Evolutionary conservation across 2,888 invertebrate genomes (phyloP).

Genomic region (Pandemis corylana): DNA sequence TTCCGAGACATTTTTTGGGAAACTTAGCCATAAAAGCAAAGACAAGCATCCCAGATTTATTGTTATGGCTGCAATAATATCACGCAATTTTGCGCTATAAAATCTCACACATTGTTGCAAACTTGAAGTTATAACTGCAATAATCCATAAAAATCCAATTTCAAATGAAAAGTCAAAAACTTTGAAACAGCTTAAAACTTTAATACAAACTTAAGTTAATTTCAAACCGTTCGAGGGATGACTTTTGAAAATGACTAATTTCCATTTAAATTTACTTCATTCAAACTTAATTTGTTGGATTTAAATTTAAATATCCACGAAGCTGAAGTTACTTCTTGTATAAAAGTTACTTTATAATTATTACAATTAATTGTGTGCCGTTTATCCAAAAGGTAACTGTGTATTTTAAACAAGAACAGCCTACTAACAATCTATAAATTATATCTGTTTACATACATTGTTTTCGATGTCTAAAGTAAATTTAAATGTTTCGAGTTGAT

Average conservation of each 20-base stretch:
- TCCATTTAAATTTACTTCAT: conserved; percentile 3
- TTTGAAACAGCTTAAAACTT: conserved; percentile 24
- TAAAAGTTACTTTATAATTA: conserved; percentile 2
- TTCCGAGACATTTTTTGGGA: conserved; percentile 6
- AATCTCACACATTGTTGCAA: conserved; percentile 33
- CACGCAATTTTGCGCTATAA: conserved; percentile 16
- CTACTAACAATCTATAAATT: no score
- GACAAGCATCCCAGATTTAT: conserved; percentile 29
- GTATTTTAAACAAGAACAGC: no score
- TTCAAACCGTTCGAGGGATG: background rate
- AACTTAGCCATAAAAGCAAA: conserved; percentile 17
- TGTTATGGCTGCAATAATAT: conserved; percentile 26
- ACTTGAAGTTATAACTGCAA: conserved; percentile 36
- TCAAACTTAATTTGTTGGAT: conserved; percentile 5
- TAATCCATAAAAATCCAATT: conserved; percentile 20
- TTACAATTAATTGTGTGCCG: background rate
- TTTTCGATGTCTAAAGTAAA: no score
- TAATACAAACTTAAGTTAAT: conserved; percentile 12
- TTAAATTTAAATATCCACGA: background rate
- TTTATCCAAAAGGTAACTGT: background rate
- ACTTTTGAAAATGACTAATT: conserved; percentile 1
- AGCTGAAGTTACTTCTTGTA: background rate
- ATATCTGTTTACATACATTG: no score
- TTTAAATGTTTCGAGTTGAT: no score
- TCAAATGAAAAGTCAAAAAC: conserved; percentile 8